phyloP scores from a whole-genome alignment of 2,888 invertebrate species.

The Phaonia tiefii region DNA sequence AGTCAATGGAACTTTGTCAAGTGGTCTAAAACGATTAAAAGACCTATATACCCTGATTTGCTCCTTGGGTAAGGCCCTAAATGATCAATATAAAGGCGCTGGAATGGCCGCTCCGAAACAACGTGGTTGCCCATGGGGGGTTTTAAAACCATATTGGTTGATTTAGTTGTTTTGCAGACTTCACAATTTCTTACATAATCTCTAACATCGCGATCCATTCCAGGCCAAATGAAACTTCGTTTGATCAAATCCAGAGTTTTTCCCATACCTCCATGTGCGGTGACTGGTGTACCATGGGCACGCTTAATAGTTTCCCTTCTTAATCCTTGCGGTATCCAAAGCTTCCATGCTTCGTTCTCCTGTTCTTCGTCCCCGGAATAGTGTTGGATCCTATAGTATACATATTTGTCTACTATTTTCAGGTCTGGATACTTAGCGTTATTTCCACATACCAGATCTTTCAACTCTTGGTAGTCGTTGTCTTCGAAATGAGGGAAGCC shows the following conservation, averaged over 20 bases:
- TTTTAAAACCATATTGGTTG: not conserved
- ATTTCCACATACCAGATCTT: too few species aligned
- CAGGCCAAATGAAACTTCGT: not conserved
- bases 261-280: not conserved
- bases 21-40: too few species aligned
- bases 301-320: not conserved
- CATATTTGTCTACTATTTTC: too few species aligned
- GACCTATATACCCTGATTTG: conserved; percentile 46
- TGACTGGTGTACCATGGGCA: not conserved
- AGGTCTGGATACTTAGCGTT: too few species aligned
- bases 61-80: conserved; percentile 61
- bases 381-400: too few species aligned
- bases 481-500: too few species aligned
- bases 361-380: too few species aligned
- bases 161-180: not conserved
- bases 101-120: not conserved
- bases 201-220: not conserved
- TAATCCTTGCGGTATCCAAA: not conserved
- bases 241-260: conserved; percentile 29
- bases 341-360: not conserved
- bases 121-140: not conserved
- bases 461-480: too few species aligned
- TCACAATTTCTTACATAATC: not conserved
- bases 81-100: too few species aligned
- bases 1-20: too few species aligned